Evolutionary conservation across 2,797 vertebrate genomes (phyloP), one percentile per base, ranked within the genome.

Genomic region (Halcyon smyrnensis): DNA sequence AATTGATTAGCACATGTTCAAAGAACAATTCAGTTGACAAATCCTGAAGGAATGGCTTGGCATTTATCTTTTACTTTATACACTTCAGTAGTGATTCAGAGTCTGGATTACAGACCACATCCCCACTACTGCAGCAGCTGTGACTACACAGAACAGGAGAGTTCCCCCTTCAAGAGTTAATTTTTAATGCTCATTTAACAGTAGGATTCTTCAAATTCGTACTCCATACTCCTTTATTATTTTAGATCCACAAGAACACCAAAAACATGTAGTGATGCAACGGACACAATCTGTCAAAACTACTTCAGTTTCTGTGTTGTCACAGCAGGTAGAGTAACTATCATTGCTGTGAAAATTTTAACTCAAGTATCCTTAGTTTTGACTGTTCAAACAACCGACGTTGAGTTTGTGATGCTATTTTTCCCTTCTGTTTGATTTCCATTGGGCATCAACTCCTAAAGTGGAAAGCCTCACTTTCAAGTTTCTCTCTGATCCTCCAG

Each of bases 41-140:
- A 68, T 41, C 21, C 11, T 34, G 16, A 62, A 71, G 27, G 27
- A 87, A 83, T 23, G 10, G 14, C 5, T 28, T 64, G 10, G 9
- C 9, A 71, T 80, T 80, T 77, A 15, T 75, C 7, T 67, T 84
- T 56, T 45, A 19, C 9, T 75, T 87, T 36, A 10, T 24, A 14
- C 23, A 9, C 7, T 45, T 60, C 7, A 8, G 59, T 27, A 62
- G 10, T 20, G 12, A 14, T 32, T 79, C 32, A 56, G 17, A 17
- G 4, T 63, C 51, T 65, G 37, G 17, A 24, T 53, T 68, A 20
- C 0, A 1, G 37, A 59, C 2, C 5, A 6, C 0, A 3, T 20
- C 6, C 10, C 18, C 17, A 14, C 30, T 77, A 48, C 21, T 48
- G 46, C 23, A 48, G 46, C 46, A 48, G 4, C 11, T 71, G 15